Evolutionary conservation across 2,888 invertebrate genomes (phyloP).

Genomic region (Glaucopsyche alexis): DNA sequence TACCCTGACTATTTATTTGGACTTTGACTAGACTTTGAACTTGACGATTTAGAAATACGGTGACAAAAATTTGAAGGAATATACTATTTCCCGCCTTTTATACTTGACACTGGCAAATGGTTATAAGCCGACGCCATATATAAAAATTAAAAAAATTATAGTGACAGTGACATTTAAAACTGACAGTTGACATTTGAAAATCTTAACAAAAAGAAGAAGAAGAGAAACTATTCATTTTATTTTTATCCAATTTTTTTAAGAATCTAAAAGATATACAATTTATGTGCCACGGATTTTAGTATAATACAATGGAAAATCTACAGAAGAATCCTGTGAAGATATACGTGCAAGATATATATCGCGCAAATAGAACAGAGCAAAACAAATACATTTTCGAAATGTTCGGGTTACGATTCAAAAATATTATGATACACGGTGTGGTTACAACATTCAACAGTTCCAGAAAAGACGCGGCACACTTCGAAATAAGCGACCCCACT

Average conservation of each 20-base stretch:
- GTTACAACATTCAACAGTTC: constrained; percentile 61
- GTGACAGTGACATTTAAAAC: neutral
- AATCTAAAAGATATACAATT: no score
- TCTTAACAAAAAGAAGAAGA: neutral
- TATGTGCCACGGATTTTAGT: no score
- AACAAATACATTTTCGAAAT: constrained; percentile 67
- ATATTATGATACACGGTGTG: constrained; percentile 67
- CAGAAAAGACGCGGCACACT: constrained; percentile 48
- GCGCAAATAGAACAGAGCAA: constrained; percentile 55
- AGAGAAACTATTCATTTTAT: no score
- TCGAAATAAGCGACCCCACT: constrained; percentile 67
- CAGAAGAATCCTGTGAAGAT: constrained; percentile 62
- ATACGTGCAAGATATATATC: constrained; percentile 69
- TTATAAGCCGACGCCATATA: no score
- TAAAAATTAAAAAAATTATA: no score
- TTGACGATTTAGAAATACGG: no score
- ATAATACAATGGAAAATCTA: constrained; percentile 43
- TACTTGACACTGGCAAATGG: no score
- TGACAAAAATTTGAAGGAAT: no score
- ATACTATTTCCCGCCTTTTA: no score
- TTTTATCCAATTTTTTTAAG: no score
- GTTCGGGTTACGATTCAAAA: constrained; percentile 64
- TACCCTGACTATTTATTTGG: no score
- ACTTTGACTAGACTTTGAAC: no score
- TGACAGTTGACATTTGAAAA: neutral